Evolutionary conservation across 2,113 vertebrate species (phyloP), one percentile per base, ranked within the genome.

Genomic region (Riparia riparia): DNA sequence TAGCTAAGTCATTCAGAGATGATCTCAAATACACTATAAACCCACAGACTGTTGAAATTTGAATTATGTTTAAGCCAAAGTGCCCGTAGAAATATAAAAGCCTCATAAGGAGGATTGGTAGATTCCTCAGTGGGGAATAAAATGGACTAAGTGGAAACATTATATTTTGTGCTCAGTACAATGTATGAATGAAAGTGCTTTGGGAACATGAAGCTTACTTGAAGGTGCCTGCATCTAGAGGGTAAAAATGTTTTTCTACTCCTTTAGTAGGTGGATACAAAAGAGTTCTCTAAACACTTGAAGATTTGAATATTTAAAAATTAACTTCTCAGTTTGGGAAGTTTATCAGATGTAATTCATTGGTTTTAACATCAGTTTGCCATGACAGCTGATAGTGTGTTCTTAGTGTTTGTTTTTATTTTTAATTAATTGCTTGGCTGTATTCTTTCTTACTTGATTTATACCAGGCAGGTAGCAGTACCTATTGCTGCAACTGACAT

Each of bases 21-120:
- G 42, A 91, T 96, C 82, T 69, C 69, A 89, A 90, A 50, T 77
- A 90, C 12, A n/a, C 32, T 47, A 34, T 93, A 90, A 89, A 63
- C 44, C 39, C 42, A 68, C 44, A 80, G 63, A 34, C 20, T 91
- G 42, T 34, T 93, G 72, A 96, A 90, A 91, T 79, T 68, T 79
- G 81, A 84, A 76, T 90, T 68, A 71, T 1, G 1, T 60, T 76
- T 80, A 73, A 90, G 50, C 61, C 58, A 54, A 84, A 92, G 51
- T 78, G 50, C 26, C 81, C 47, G 42, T 21, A 84, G 90, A 78
- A 91, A 50, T 78, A 53, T 71, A 65, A 95, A 86, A 93, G 41
- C n/a, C 56, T 92, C 61, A 34, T 54, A 86, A 86, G 83, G 41
- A 82, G 21, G 60, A 15, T 8, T 71, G 74, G 41, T 74, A 57